Percentiles rank a stretch among this genome's conserved stretches.
Conservation (phyloP, 1,140 invertebrate genomes). For the Heliconius hermathena region DNA sequence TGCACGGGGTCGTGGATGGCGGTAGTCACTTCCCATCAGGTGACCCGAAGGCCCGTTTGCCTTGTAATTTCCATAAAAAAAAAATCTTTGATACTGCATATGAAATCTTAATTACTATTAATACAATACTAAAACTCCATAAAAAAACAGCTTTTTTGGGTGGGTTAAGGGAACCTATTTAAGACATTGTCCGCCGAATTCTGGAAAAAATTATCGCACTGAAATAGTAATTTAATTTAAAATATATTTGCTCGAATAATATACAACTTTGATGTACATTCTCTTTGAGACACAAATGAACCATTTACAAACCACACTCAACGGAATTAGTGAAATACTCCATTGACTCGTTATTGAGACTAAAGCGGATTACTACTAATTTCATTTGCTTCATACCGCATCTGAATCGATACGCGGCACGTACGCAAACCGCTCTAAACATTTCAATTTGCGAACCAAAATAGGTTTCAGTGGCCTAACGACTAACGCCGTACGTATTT, state of each 20-base stretch:
- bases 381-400: conserved; percentile 31
- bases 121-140: no score
- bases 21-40: no score
- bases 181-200: no score
- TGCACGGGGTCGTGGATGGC: no score
- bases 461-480: conserved; percentile 25
- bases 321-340: conserved; percentile 16
- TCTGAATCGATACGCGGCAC: conserved; percentile 30
- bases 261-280: background rate
- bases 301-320: background rate
- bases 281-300: conserved; percentile 7
- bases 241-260: background rate
- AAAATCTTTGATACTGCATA: no score
- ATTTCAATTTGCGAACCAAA: conserved; percentile 29
- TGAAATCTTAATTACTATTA: no score
- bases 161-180: no score
- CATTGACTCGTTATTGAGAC: conserved; percentile 17
- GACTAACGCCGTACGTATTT: background rate
- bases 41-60: no score
- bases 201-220: background rate
- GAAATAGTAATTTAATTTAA: background rate
- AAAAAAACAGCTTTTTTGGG: no score
- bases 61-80: no score
- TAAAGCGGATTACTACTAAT: conserved; percentile 31
- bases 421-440: conserved; percentile 28